Percentiles rank a stretch among this genome's conserved stretches.
These are phyloP conservation scores for Thymelicus sylvestris DNA, from an alignment of 2,888 invertebrate genomes.

Conservation along the genomic window DNA sequence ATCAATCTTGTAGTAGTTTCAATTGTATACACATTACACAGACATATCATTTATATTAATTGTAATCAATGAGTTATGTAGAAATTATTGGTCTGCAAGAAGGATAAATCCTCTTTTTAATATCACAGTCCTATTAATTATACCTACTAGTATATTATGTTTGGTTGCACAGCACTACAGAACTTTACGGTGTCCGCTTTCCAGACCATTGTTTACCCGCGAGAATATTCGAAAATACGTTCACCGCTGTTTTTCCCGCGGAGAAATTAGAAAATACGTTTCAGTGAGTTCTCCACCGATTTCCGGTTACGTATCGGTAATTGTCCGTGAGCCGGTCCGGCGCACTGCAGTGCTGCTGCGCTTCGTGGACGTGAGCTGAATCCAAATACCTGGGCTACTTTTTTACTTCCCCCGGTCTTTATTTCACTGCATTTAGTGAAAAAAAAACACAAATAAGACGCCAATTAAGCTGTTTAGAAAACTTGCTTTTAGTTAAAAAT, in stretches of 20 bases:
- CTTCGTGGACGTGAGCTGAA: conserved; percentile 77
- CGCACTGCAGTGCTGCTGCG: conserved; percentile 48
- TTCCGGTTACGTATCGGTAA: conserved; percentile 82
- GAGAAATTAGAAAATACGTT: conserved; percentile 78
- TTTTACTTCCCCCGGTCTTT: conserved; percentile 61
- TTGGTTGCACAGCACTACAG: not conserved
- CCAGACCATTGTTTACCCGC: not conserved
- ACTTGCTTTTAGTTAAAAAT: too few species aligned
- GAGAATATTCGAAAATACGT: conserved; percentile 5
- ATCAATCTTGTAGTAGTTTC: too few species aligned
- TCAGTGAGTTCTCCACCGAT: conserved; percentile 73
- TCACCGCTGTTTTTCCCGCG: conserved; percentile 51
- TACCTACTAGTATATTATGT: not conserved
- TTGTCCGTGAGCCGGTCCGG: conserved; percentile 62
- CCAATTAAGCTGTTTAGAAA: not conserved
- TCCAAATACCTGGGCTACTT: conserved; percentile 78
- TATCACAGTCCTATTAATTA: too few species aligned
- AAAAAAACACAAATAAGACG: not conserved
- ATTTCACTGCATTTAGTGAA: not conserved
- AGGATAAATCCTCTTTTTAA: too few species aligned
- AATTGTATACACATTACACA: too few species aligned
- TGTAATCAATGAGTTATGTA: too few species aligned
- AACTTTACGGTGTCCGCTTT: not conserved
- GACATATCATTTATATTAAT: too few species aligned
- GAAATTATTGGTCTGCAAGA: too few species aligned